Conservation (phyloP, 35 echinoderm and acorn worm species). For the Lytechinus pictus region DNA sequence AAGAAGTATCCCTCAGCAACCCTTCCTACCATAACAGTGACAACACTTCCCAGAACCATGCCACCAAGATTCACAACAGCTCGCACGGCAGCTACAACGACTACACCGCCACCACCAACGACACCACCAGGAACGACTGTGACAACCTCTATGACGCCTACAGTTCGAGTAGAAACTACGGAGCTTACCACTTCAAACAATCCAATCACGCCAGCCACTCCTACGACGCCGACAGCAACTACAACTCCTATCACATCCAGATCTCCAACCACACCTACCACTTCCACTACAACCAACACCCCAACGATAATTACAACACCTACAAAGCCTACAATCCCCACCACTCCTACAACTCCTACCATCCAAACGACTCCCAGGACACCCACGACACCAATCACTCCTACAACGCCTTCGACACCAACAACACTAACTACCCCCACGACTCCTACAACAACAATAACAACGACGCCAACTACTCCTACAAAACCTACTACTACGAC, state of each 20-base stretch:
- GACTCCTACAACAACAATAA: too few species aligned
- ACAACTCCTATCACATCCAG: background rate
- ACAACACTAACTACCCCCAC: too few species aligned
- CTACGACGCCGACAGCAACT: background rate
- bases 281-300: background rate
- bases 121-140: background rate
- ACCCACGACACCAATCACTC: background rate
- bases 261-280: background rate
- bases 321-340: background rate
- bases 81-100: background rate
- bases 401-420: too few species aligned
- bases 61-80: background rate
- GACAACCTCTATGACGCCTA: too few species aligned
- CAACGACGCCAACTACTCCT: too few species aligned
- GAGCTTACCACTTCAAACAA: too few species aligned
- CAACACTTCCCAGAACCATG: background rate
- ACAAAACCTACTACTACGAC: too few species aligned
- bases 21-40: background rate
- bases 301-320: background rate
- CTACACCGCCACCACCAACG: background rate
- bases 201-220: background rate
- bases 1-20: background rate
- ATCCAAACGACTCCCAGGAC: background rate
- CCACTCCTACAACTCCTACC: background rate
- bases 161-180: too few species aligned